These are phyloP conservation scores for Berghia stephanieae DNA, from an alignment of 1,140 invertebrate species.

Conservation along the genomic window DNA sequence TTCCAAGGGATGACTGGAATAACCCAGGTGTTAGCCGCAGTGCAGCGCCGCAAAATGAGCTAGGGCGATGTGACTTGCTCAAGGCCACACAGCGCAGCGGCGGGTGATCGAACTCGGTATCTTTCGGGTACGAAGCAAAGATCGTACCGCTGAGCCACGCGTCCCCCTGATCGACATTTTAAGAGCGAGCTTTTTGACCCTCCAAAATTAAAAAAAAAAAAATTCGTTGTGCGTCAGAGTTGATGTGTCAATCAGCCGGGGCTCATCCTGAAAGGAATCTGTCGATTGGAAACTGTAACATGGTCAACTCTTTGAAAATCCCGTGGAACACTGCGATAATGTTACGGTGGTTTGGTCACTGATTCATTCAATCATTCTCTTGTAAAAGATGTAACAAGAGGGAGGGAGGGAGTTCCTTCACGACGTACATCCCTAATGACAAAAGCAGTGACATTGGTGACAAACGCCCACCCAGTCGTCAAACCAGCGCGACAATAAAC, in stretches of 20 bases:
- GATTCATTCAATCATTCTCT: not conserved
- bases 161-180: too few relatives aligned
- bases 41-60: too few relatives aligned
- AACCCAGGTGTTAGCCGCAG: too few relatives aligned
- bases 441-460: not conserved
- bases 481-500: too few relatives aligned
- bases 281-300: not conserved
- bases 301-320: slow-evolving; percentile 2
- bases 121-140: too few relatives aligned
- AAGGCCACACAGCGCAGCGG: too few relatives aligned
- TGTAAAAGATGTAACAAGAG: not conserved
- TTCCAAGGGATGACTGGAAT: too few relatives aligned
- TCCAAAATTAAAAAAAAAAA: not conserved
- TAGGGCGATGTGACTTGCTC: too few relatives aligned
- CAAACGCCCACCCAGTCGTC: not conserved
- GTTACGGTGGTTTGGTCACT: not conserved
- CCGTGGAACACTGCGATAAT: not conserved
- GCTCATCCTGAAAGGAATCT: not conserved
- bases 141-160: too few relatives aligned
- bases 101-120: too few relatives aligned
- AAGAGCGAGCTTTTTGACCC: too few relatives aligned
- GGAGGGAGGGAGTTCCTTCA: not conserved
- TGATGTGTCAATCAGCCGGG: not conserved
- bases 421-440: not conserved
- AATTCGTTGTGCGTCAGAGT: not conserved